Evolutionary conservation across 2,113 vertebrate species (phyloP), one percentile per base, ranked within the genome.

Genomic region (Cathartes aura): DNA sequence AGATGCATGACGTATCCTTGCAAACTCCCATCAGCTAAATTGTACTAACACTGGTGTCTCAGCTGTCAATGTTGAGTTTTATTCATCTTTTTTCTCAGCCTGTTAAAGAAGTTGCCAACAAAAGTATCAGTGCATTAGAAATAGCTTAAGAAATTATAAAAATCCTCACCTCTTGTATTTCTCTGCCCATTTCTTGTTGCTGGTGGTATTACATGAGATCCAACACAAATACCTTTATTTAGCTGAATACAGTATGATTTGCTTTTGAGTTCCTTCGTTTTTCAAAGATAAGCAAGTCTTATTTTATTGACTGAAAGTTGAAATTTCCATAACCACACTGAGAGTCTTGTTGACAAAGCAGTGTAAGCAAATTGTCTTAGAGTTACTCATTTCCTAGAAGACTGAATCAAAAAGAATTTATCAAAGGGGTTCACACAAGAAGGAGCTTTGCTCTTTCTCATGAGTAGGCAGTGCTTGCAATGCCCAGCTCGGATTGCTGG

Each of bases 341-440:
- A 56, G 45, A 88, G 12, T 68, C 56, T 86, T 90, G 88, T 94
- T 96, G 90, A 93, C 87, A 92, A 74, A 68, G 82, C 82, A 90
- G 43, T 4, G 8, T 58, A 75, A 90, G 62, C 45, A 83, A 88
- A 92, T 75, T 88, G 29, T 80, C 40, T 93, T 32, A 22, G 47
- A 73, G 64, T 23, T n/a, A 5, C 36, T 82, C 36, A 19, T 56
- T 94, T 71, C 62, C 70, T 45, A 87, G 64, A 91, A 43, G 48
- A 55, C 56, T 70, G 60, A 89, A 78, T 67, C 5, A 5, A 53
- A 72, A 80, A 75, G 48, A 34, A 68, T 74, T 93, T 87, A 24
- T 87, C 53, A n/a, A 63, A 78, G 34, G 43, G 15, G 22, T 66
- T 87, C 48, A 34, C 48, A 38, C 22, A 62, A 53, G 59, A 73